Conservation (phyloP, 2,113 vertebrate genomes). For the Grallaria varia region DNA sequence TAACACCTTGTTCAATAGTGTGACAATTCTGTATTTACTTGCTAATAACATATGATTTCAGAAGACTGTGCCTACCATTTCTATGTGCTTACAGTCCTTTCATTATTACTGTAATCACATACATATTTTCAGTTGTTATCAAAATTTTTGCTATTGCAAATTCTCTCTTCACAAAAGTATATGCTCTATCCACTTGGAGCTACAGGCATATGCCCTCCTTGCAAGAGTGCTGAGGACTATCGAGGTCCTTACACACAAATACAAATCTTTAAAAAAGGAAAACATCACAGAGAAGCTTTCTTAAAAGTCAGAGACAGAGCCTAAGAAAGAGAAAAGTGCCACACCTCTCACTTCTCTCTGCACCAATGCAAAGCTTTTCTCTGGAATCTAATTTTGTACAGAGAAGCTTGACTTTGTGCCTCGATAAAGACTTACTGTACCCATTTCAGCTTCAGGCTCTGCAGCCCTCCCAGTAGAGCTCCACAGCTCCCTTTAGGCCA, state of each 20-base stretch:
- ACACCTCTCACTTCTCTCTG: background rate
- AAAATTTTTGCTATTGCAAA: background rate
- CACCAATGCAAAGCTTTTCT: background rate
- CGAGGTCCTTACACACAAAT: background rate
- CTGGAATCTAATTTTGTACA: background rate
- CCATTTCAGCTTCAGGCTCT: background rate
- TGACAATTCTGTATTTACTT: background rate
- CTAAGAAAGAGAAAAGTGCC: background rate
- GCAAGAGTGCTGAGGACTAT: fast-evolving
- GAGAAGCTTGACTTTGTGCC: background rate
- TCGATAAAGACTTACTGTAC: background rate
- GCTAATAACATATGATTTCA: background rate
- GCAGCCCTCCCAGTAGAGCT: background rate
- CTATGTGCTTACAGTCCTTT: background rate
- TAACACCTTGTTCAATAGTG: background rate
- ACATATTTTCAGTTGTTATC: background rate
- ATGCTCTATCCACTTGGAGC: background rate
- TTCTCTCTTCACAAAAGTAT: background rate
- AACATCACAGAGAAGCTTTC: background rate
- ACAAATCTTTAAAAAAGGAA: background rate
- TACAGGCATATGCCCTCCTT: background rate
- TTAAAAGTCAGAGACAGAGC: background rate
- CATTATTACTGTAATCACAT: background rate
- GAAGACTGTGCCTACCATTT: background rate
- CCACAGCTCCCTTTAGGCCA: background rate